Conservation (phyloP, 2,113 vertebrate genomes). For the Micromys minutus region DNA sequence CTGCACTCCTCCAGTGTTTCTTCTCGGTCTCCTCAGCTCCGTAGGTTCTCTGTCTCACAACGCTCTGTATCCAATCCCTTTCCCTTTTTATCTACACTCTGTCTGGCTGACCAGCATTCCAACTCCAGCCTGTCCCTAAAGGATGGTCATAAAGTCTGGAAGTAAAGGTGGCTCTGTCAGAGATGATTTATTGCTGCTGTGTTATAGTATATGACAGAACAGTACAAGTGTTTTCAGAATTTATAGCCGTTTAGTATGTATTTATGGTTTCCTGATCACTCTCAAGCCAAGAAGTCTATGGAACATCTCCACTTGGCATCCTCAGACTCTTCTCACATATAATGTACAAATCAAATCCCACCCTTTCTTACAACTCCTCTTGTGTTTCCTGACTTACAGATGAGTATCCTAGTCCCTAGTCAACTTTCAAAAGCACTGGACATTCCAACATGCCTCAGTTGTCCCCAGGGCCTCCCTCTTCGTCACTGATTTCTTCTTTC, state of each 20-base stretch:
- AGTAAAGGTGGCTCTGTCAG: conserved; percentile 27
- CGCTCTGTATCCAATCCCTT: background rate
- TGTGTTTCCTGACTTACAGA: background rate
- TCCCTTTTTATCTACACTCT: conserved; percentile 46
- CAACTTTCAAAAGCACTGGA: background rate
- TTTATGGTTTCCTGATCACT: conserved; percentile 59
- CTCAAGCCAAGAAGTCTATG: conserved; percentile 56
- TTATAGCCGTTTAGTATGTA: conserved; percentile 52
- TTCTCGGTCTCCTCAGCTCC: conserved; percentile 39
- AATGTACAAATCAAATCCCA: background rate
- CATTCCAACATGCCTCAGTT: background rate
- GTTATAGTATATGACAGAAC: conserved; percentile 59
- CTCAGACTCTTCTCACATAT: background rate
- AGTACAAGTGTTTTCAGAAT: conserved; percentile 58
- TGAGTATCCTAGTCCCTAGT: background rate
- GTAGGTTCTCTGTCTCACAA: conserved; percentile 40
- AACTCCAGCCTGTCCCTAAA: conserved; percentile 46
- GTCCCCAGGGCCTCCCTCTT: background rate
- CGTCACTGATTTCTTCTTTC: background rate
- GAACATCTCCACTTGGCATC: conserved; percentile 37
- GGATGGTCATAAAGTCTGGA: conserved; percentile 50
- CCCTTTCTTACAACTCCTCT: background rate
- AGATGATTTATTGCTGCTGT: conserved; percentile 61
- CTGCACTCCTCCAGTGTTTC: background rate
- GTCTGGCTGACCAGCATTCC: conserved; percentile 1